Base-by-base conservation (phyloP, 2,888 invertebrate species). In the Drosophila imparisetae region DNA sequence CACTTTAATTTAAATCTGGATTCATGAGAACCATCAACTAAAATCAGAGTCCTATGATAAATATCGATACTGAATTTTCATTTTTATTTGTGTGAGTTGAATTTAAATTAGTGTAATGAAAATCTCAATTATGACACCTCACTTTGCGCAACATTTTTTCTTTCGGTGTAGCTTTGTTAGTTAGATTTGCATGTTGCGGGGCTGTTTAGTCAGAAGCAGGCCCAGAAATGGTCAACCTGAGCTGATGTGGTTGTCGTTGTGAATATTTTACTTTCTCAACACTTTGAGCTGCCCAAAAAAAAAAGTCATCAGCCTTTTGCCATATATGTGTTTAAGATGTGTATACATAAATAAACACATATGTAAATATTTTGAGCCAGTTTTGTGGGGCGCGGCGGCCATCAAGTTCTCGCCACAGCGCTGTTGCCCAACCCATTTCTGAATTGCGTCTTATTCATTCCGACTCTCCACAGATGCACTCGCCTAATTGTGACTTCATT, bases 161-260 rank as follows among this genome's bases (percentile, higher is more conserved):
- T 55, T 8, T 29, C 40, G 15, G 21, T 40, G 57, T 42, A 42
- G 29, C 15, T n/a, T 29, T 15, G 29, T n/a, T 55, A 60, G 29
- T 67, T 61, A 42, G 55, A 36, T 74, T 69, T 60, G 73, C 73
- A 74, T 74, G 63, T 72, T 42, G 45, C n/a, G 48, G 45, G 55
- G 32, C 58, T 21, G 55, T 57, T 66, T 42, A 40, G 40, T 64
- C 53, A 63, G 52, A 58, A 64, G 29, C 48, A 27, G 34, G 13
- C 13, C 66, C 72, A 24, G 61, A 72, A 57, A 52, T 66, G 57
- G 66, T 30, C 66, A 61, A 49, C 57, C 42, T 53, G n/a, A 57
- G 69, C 24, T 15, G 42, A n/a, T 62, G 42, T 38, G 48, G 27
- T n/a, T 57, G 63, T n/a, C 53, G 38, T 24, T 52, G 24, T 49